Percentiles rank a stretch among this genome's conserved stretches.
These are phyloP conservation scores for Trichopoda pennipes DNA, from an alignment of 2,888 invertebrate genomes.

Conservation along the genomic window DNA sequence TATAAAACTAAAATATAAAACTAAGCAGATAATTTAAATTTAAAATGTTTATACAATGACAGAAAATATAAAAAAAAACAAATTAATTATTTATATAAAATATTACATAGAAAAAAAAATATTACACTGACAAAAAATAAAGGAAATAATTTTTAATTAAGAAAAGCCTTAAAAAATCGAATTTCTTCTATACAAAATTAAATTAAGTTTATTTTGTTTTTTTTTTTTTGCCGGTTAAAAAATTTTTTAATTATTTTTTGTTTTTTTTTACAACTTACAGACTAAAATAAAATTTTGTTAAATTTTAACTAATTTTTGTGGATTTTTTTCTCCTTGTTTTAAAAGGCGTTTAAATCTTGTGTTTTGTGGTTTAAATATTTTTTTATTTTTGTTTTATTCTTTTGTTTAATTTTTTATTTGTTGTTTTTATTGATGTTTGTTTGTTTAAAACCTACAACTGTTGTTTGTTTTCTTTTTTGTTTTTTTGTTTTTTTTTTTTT, in stretches of 20 bases:
- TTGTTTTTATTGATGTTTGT: constrained; percentile 15
- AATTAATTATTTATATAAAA: constrained; percentile 13
- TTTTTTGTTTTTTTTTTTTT: too few relatives aligned
- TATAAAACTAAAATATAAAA: constrained; percentile 30
- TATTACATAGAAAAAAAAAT: constrained; percentile 15
- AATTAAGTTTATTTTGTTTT: constrained; percentile 37
- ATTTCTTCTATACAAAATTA: constrained; percentile 49
- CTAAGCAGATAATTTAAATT: constrained; percentile 15
- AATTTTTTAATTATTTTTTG: constrained; percentile 41
- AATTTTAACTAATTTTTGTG: constrained; percentile 53
- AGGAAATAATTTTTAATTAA: constrained; percentile 29
- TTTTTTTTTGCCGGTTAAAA: too few relatives aligned
- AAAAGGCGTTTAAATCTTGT: constrained; percentile 60
- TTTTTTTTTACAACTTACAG: constrained; percentile 65
- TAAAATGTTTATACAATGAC: constrained; percentile 34
- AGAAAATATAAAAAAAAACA: constrained; percentile 16
- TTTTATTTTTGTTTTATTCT: background rate
- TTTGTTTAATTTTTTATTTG: constrained; percentile 43
- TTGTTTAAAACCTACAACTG: constrained; percentile 56
- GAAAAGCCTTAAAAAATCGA: background rate
- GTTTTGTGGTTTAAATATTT: constrained; percentile 37
- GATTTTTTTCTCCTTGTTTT: constrained; percentile 41
- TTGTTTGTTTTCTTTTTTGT: constrained; percentile 39
- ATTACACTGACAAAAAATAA: constrained; percentile 54
- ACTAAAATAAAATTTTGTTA: constrained; percentile 55